Base-by-base conservation (phyloP, 2,888 invertebrate genomes). In the Pseudoips prasinana region DNA sequence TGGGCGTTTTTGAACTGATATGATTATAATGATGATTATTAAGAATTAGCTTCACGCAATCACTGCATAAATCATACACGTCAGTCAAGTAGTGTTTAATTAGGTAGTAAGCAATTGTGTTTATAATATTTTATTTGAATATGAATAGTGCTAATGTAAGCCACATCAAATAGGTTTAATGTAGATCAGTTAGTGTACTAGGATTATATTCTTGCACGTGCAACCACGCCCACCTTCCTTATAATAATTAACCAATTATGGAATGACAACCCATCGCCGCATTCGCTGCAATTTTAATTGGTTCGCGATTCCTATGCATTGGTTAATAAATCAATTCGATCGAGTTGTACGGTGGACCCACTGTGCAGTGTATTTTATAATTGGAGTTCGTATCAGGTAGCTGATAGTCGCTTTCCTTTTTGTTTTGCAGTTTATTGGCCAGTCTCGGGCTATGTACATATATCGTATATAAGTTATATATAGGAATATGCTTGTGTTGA, bases 231-330 rank as follows among this genome's bases (percentile, higher is more conserved):
- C 77, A 64, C 38, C 38, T 43, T 44, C 62, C 73, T 66, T 79
- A 81, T 85, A 82, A 86, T 86, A 85, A 86, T 85, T 82, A 85
- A 78, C 87, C 86, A 88, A 86, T 86, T 86, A 85, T 71, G 63
- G 64, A 76, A 74, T 84, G 83, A 84, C 85, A 85, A 77, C 72
- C 68, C 65, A 75, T 73, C 71, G 77, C 73, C 69, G 77, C 81
- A 77, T 74, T 73, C 72, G 77, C 73, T 69, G 77, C 81, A 77
- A 79, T 83, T 86, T 80, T 86, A 87, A 87, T 85, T 84, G 83
- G 78, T 61, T 72, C 52, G 63, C 76, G 66, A 71, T 75, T 74
- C 67, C 60, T 69, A 68, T 69, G 68, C 71, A 69, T 72, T 67
- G 69, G 64, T 70, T 61, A 59, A 66, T 66, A 66, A 68, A 67